These are phyloP conservation scores for Tolypeutes matacus DNA, from an alignment of 2,797 vertebrate species.

Conservation along the genomic window DNA sequence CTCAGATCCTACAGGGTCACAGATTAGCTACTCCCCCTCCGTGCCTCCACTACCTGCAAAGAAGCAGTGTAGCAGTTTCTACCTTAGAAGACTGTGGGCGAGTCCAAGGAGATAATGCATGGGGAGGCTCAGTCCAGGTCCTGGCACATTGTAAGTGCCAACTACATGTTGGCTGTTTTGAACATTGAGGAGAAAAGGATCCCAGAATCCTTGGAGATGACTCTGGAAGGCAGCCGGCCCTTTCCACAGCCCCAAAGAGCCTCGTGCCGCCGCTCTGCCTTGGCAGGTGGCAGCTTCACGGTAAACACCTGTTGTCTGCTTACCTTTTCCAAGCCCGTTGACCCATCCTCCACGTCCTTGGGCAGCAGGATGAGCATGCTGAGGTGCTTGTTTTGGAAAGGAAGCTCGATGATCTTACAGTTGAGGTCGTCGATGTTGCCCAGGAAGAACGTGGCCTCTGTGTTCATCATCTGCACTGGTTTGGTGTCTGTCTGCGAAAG, in stretches of 20 bases:
- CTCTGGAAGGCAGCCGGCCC: accelerated
- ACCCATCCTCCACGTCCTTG: slow-evolving; percentile 88
- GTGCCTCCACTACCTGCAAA: not conserved
- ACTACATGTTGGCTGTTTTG: no score
- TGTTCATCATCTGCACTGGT: slow-evolving; percentile 90
- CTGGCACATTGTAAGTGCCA: no score
- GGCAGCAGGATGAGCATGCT: slow-evolving; percentile 90
- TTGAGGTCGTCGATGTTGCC: slow-evolving; percentile 88
- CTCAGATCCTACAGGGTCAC: not conserved
- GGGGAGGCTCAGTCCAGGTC: not conserved
- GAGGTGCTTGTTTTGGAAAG: slow-evolving; percentile 89
- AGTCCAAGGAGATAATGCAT: not conserved
- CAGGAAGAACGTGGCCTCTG: slow-evolving; percentile 89
- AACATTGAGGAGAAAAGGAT: not conserved
- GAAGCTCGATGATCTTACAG: slow-evolving; percentile 89
- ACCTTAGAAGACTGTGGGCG: not conserved
- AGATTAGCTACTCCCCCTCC: no score
- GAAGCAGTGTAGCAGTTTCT: no score
- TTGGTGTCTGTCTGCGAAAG: slow-evolving; percentile 88
- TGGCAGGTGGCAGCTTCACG: accelerated
- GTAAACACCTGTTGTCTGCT: not conserved
- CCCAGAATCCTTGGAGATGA: accelerated
- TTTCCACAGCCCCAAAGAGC: accelerated
- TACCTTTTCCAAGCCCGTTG: slow-evolving; percentile 90
- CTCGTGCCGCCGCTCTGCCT: accelerated